These are phyloP conservation scores for Ceriagrion tenellum DNA, from an alignment of 2,888 invertebrate genomes.

Conservation along the genomic window DNA sequence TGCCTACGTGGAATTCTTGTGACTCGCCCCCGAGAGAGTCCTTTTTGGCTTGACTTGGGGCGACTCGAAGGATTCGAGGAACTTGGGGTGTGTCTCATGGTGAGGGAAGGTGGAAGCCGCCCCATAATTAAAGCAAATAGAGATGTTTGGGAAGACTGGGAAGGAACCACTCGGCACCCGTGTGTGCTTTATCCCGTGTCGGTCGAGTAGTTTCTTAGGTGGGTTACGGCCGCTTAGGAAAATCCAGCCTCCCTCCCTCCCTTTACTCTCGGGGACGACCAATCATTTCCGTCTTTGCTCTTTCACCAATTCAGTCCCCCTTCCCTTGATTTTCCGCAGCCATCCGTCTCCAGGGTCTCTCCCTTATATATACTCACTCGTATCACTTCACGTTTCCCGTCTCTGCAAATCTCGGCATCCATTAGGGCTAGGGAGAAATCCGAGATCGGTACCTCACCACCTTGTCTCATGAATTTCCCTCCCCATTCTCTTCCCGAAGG, in stretches of 20 bases:
- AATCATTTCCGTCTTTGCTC: no score
- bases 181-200: slow-evolving; percentile 43
- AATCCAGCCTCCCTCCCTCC: no score
- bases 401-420: not conserved
- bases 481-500: not conserved
- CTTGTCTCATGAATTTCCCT: not conserved
- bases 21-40: not conserved
- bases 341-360: no score
- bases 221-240: not conserved
- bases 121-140: slow-evolving; percentile 45
- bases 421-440: not conserved
- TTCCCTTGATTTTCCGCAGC: no score
- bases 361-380: no score
- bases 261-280: no score
- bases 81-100: not conserved
- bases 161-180: slow-evolving; percentile 48
- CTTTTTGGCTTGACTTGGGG: not conserved
- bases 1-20: not conserved
- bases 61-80: not conserved
- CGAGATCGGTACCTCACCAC: not conserved
- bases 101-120: not conserved
- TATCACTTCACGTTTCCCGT: no score
- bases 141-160: not conserved
- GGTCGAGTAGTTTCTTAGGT: not conserved
- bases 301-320: no score